phyloP scores from a whole-genome alignment of 2,888 invertebrate species.

The Drosophila greeni region DNA sequence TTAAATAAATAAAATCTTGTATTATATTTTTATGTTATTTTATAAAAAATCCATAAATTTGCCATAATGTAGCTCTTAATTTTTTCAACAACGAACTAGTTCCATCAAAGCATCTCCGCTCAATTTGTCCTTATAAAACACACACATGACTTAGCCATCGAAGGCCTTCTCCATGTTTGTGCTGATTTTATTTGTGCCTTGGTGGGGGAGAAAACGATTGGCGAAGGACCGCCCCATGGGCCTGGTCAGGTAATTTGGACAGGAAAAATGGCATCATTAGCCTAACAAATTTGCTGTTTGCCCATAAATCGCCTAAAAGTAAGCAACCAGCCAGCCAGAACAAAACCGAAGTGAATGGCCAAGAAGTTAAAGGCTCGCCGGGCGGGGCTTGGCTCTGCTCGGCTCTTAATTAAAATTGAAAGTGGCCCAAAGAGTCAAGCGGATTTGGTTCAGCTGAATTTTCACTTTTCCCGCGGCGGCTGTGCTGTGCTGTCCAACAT shows the following conservation, averaged over 20 bases:
- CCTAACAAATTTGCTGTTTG: slow-evolving; percentile 64
- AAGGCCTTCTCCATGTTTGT: slow-evolving; percentile 37
- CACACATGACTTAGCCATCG: slow-evolving; percentile 29
- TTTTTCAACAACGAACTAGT: slow-evolving; percentile 15
- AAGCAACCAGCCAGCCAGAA: slow-evolving; percentile 19
- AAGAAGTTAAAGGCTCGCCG: slow-evolving; percentile 1
- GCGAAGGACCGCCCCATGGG: slow-evolving; percentile 30
- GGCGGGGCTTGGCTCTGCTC: slow-evolving; percentile 17
- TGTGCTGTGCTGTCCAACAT: slow-evolving; percentile 28
- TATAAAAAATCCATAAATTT: no score
- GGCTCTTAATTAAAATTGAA: slow-evolving; percentile 67
- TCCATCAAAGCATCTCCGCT: slow-evolving; percentile 9
- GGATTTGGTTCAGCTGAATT: slow-evolving; percentile 21
- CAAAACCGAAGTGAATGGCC: slow-evolving; percentile 1
- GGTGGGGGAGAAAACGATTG: slow-evolving; percentile 10
- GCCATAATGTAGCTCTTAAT: no score
- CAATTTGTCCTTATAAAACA: slow-evolving; percentile 12
- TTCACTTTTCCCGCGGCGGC: slow-evolving; percentile 23
- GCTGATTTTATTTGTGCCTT: slow-evolving; percentile 48
- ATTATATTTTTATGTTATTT: no score
- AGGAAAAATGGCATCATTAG: slow-evolving; percentile 70
- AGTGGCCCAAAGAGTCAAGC: slow-evolving; percentile 53
- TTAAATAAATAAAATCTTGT: no score
- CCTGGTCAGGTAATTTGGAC: slow-evolving; percentile 65
- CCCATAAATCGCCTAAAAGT: slow-evolving; percentile 52